These are phyloP conservation scores for Pseudorhombus dupliciocellatus DNA, from an alignment of 2,113 vertebrate genomes.

Conservation along the genomic window DNA sequence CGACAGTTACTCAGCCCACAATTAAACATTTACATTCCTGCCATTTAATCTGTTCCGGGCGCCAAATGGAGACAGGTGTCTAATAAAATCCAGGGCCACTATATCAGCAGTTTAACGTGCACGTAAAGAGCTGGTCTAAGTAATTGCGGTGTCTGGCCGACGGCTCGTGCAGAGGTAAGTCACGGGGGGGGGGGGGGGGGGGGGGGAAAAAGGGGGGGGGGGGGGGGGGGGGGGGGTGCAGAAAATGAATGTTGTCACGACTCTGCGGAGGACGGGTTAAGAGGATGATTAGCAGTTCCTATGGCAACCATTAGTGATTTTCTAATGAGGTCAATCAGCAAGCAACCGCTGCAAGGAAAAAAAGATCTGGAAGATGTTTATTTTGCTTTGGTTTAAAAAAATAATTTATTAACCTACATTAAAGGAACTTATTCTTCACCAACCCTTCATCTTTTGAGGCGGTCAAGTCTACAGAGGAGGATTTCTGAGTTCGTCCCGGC, in stretches of 20 bases:
- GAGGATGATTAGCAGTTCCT: constrained; percentile 69
- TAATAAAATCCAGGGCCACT: constrained; percentile 23
- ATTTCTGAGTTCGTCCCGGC: too few relatives aligned
- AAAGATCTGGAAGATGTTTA: background rate
- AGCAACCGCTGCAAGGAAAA: background rate
- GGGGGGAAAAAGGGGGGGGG: too few relatives aligned
- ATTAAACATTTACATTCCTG: background rate
- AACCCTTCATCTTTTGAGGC: too few relatives aligned
- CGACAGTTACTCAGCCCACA: constrained; percentile 13
- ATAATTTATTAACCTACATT: too few relatives aligned
- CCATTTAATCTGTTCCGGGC: constrained; percentile 8
- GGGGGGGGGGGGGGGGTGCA: background rate
- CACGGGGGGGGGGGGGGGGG: too few relatives aligned
- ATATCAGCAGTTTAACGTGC: constrained; percentile 44
- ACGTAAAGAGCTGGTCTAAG: constrained; percentile 32
- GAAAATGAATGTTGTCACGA: constrained; percentile 49
- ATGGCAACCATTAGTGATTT: constrained; percentile 67
- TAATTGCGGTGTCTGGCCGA: constrained; percentile 33
- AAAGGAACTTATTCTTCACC: too few relatives aligned
- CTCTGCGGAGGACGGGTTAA: constrained; percentile 20
- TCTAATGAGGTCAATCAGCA: constrained; percentile 39
- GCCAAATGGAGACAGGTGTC: constrained; percentile 10
- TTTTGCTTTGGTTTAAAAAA: background rate
- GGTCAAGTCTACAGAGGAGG: too few relatives aligned
- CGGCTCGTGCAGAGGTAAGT: constrained; percentile 8